Percentiles rank a stretch among this genome's conserved stretches.
phyloP scores from a whole-genome alignment of 2,113 vertebrate species.

The Fulica atra region DNA sequence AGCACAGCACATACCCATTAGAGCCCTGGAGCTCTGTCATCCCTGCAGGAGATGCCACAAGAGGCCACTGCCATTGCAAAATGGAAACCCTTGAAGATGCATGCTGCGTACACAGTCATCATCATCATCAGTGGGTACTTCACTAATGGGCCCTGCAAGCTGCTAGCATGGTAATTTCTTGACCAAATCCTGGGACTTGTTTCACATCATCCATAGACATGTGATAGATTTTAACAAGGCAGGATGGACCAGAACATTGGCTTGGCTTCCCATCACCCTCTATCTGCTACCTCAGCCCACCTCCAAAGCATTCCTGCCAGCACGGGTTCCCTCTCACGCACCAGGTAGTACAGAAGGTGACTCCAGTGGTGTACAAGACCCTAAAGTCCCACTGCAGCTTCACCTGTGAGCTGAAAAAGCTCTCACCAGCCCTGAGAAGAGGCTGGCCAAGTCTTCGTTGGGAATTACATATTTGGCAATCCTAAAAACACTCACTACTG shows the following conservation, averaged over 20 bases:
- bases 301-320: background rate
- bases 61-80: background rate
- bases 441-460: background rate
- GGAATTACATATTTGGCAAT: background rate
- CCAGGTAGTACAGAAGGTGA: background rate
- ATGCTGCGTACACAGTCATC: accelerated
- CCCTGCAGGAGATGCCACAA: background rate
- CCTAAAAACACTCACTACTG: background rate
- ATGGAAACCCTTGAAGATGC: background rate
- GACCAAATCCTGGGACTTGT: background rate
- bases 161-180: accelerated
- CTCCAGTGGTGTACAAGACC: too few relatives aligned
- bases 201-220: background rate
- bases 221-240: background rate
- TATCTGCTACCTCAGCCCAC: too few relatives aligned
- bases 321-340: background rate
- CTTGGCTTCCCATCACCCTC: background rate
- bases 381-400: background rate
- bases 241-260: background rate
- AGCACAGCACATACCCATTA: accelerated
- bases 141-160: background rate
- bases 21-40: background rate
- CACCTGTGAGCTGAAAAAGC: too few relatives aligned
- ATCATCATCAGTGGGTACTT: background rate
- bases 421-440: background rate